phyloP scores from a whole-genome alignment of 2,797 vertebrate species.

The Fistularia tabacaria region DNA sequence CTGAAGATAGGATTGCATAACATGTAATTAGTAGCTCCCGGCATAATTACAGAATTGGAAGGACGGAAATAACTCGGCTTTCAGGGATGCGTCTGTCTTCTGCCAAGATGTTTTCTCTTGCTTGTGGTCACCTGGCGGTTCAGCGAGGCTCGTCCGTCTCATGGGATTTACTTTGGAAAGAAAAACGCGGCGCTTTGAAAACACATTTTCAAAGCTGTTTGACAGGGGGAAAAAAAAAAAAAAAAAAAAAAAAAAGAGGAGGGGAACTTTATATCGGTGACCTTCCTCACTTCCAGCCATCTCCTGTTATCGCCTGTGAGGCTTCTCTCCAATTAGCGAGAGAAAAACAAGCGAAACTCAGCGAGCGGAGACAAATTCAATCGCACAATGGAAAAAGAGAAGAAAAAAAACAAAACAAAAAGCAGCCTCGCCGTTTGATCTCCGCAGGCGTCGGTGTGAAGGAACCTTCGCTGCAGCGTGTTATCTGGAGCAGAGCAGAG shows the following conservation, averaged over 20 bases:
- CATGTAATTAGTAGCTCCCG: slow-evolving; percentile 56
- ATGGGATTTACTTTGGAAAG: slow-evolving; percentile 28
- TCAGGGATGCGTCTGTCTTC: slow-evolving; percentile 36
- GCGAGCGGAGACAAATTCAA: slow-evolving; percentile 58
- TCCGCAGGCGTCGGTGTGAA: slow-evolving; percentile 39
- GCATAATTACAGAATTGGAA: slow-evolving; percentile 53
- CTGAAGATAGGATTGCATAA: slow-evolving; percentile 44
- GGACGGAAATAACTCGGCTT: slow-evolving; percentile 58
- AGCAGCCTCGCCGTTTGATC: slow-evolving; percentile 55
- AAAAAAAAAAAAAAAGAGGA: background rate
- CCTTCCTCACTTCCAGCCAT: slow-evolving; percentile 50
- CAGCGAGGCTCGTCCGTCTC: slow-evolving; percentile 31
- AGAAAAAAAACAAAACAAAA: slow-evolving; percentile 34
- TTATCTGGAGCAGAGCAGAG: slow-evolving; percentile 57
- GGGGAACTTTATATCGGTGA: slow-evolving; percentile 46
- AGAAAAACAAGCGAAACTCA: slow-evolving; percentile 62
- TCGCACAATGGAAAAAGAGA: slow-evolving; percentile 24
- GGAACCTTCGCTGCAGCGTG: slow-evolving; percentile 42
- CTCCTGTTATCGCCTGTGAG: slow-evolving; percentile 42
- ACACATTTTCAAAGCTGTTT: background rate
- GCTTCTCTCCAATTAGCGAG: slow-evolving; percentile 70
- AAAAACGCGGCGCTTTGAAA: slow-evolving; percentile 13
- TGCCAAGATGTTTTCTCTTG: slow-evolving; percentile 35
- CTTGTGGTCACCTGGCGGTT: slow-evolving; percentile 58
- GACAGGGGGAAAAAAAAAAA: background rate